Evolutionary conservation across 2,888 invertebrate genomes (phyloP), one percentile per base, ranked within the genome.

Genomic region (Harpalus rufipes): DNA sequence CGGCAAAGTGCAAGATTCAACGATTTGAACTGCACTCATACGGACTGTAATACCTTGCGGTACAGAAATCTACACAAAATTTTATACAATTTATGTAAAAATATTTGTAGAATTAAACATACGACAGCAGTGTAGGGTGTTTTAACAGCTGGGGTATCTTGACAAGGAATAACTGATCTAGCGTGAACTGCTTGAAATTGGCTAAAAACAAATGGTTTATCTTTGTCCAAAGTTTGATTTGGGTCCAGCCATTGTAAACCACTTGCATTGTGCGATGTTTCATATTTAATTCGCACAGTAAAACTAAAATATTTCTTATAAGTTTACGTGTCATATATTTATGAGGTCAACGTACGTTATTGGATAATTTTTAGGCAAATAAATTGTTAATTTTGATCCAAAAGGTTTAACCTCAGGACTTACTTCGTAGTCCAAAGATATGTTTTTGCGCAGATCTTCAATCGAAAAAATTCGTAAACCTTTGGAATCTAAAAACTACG

Each of bases 71-170:
- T 94, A 87, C 56, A 86, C 86, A 72, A 16, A 8, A 59, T 59
- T 16, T 14, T 59, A 68, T 21, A 68, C n/a, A 68, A 21, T 68
- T 12, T 51, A 1, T 7, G 44, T 51, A 51, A 51, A 44, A n/a
- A 51, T 4, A 32, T 32, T 2, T 32, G 5, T 51, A 51, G 5
- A 12, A 51, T n/a, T n/a, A 51, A 51, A 90, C 90, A 89, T 89
- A 93, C 93, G 90, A 90, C 93, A 10, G 97, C 97, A 81, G 94
- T 93, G 90, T 97, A 98, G 0, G 96, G 95, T 87, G 95, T 94
- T 91, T 99, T 99, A 0, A 98, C 96, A 0, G 95, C 94, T 0
- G 98, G 98, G 0, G 97, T 95, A 92, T 98, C 97, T 92, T 98
- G 98, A 89, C 98, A 98, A 0, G 98, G 98, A 1, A 98, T 88